Evolutionary conservation across 64 coral and sea anemone genomes (phyloP), one percentile per base, ranked within the genome.

Genomic region (Dendrophyllia cribrosa): DNA sequence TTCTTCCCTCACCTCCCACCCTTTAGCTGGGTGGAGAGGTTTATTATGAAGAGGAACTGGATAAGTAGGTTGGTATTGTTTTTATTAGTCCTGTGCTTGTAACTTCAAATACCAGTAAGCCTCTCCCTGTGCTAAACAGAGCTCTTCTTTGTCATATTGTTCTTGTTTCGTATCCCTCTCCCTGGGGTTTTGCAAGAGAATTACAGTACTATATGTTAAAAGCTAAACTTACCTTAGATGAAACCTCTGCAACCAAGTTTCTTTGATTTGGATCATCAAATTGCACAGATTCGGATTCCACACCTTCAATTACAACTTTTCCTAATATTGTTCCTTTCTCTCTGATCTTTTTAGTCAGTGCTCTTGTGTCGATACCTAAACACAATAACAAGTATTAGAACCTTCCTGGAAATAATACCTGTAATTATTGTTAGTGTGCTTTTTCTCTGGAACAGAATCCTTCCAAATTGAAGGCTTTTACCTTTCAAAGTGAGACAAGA

Each of bases 271-370:
- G 97, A 85, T 99, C 94, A 47, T 99, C 94, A 94, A 99, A 94
- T 52, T 77, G 80, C 14, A 99, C 60, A 47, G 91, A 75, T 12
- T 65, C 66, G n/a, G 91, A 58, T 13, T 92, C 77, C 17, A 91
- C 92, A 77, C 94, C 97, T 88, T 99, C 94, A 78, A 99, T 84
- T 14, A 99, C 85, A 82, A 99, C 84, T 66, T 99, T 99, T 43
- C 97, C 97, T 19, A 99, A 75, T 88, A 96, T 96, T 55, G 78
- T 94, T 43, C 97, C 97, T 75, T 96, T 93, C 24, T 99, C 97
- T 86, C 97, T 75, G 53, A 99, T 99, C 70, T 99, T 99, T 77
- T 96, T 99, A 62, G 97, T 99, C 34, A 99, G 59, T 21, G 94
- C 91, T 94, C 97, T 79, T 53, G 97, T 99, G 47, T 99, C 97